Evolutionary conservation across 53 echinoderm and acorn worm genomes (phyloP), one percentile per base, ranked within the genome.

Genomic region (Patiria pectinifera): DNA sequence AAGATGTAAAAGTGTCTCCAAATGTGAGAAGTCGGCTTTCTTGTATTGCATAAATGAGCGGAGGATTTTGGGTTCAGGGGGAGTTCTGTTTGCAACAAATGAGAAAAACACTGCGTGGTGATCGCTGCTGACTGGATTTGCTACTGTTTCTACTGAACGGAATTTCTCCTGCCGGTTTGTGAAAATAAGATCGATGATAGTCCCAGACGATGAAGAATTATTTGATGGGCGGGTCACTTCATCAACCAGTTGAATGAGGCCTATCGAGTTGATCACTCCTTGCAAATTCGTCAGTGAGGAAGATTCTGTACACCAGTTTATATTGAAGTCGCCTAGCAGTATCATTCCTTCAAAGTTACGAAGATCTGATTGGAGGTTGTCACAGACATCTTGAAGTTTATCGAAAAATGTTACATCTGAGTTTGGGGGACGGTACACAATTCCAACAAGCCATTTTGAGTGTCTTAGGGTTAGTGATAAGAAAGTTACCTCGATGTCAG

Each of bases 221-320:
- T 10, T 78, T 26, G 80, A 86, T 24, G 92, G 92, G 80, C 92
- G 92, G n/a, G 92, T 92, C 48, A 78, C 72, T 76, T 85, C 76
- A 22, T 76, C 48, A n/a, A 86, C 92, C 58, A 53, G 48, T 53
- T 92, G 92, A 7, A 22, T 44, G 44, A 84, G 84, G 18, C 84
- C 84, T 1, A 84, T 69, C 13, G 84, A 84, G 14, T 24, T 69
- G 69, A 43, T 69, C 4, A 69, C 35, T 43, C 43, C 84, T 43
- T 45, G 63, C 44, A 69, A 44, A 44, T 24, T 2, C 15, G 69
- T 63, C 26, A 84, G 46, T 13, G 84, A 26, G 5, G 84, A 69
- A 66, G 84, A 84, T 84, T 84, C 66, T 26, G 16, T 9, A 13
- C 13, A 66, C 84, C 84, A 84, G 35, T 84, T 84, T 84, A 84